Conservation (phyloP, 2,797 vertebrate genomes). For the Lateolabrax maculatus region DNA sequence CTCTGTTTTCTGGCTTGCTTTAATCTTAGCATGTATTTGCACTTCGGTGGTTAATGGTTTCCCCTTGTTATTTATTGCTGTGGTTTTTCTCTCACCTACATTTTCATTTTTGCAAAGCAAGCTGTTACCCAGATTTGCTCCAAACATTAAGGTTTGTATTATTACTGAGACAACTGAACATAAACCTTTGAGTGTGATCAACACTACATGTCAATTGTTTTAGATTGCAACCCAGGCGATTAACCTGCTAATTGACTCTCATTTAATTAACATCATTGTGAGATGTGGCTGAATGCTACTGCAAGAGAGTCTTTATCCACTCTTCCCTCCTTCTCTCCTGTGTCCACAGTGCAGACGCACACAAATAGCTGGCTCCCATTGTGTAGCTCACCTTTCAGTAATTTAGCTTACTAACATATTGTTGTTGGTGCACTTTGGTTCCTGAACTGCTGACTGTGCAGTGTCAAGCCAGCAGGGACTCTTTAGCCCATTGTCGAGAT, state of each 20-base stretch:
- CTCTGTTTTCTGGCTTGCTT: not conserved
- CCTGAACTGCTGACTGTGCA: conserved; percentile 60
- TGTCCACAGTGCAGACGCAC: conserved; percentile 26
- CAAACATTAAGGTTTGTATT: not conserved
- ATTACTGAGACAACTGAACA: conserved; percentile 2
- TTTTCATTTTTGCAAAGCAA: conserved; percentile 5
- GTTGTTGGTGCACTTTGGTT: conserved; percentile 57
- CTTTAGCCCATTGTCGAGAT: conserved; percentile 30
- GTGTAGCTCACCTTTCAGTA: conserved; percentile 47
- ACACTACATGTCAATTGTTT: conserved; percentile 6
- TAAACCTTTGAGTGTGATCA: conserved; percentile 9
- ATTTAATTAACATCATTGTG: conserved; percentile 44
- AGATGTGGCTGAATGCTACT: conserved; percentile 10
- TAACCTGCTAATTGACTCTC: conserved; percentile 36
- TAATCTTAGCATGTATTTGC: conserved; percentile 10
- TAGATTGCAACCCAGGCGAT: conserved; percentile 17
- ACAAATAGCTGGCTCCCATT: conserved; percentile 21
- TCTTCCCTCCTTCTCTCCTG: conserved; percentile 2
- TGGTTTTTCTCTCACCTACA: conserved; percentile 2
- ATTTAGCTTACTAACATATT: conserved; percentile 56
- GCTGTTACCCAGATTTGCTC: not conserved
- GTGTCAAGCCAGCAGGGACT: conserved; percentile 25
- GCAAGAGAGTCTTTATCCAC: conserved; percentile 12
- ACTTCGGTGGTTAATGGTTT: not conserved
- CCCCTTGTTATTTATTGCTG: conserved; percentile 1